A percentile compares a stretch with the other conserved stretches of the same genome.
Evolutionary conservation across 2,113 vertebrate genomes (phyloP).

Genomic region (Brachypodius melanocephalos): DNA sequence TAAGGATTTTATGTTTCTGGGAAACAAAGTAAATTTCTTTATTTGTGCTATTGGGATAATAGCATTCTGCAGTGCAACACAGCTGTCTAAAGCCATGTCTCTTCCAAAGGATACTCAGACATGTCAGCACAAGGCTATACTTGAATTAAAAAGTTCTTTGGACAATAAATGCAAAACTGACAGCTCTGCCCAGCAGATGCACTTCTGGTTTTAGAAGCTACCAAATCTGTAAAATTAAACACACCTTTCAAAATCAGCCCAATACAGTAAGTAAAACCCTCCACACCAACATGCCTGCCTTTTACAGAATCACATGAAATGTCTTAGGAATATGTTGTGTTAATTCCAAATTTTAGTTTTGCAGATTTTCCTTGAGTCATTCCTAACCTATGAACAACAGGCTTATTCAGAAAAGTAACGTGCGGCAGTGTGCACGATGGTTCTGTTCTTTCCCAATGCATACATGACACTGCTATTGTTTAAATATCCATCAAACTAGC

Average conservation of each 20-base stretch:
- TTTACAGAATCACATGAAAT: background rate
- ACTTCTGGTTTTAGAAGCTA: background rate
- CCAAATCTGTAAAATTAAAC: background rate
- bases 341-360: background rate
- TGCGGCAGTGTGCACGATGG: background rate
- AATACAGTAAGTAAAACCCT: fast-evolving
- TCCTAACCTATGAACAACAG: background rate
- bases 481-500: background rate
- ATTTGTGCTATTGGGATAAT: background rate
- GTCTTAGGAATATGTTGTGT: background rate
- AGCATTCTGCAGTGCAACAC: background rate
- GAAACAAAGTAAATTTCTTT: background rate
- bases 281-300: background rate
- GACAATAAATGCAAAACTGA: background rate
- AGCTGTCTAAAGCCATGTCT: background rate
- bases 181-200: background rate
- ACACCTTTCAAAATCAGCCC: background rate
- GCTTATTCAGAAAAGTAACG: background rate
- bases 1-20: background rate
- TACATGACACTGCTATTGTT: background rate
- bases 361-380: background rate
- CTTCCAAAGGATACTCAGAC: background rate
- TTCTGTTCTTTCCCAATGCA: background rate
- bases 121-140: background rate
- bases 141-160: background rate